Conservation (phyloP, 2,113 vertebrate species). For the Parotia lawesii region DNA sequence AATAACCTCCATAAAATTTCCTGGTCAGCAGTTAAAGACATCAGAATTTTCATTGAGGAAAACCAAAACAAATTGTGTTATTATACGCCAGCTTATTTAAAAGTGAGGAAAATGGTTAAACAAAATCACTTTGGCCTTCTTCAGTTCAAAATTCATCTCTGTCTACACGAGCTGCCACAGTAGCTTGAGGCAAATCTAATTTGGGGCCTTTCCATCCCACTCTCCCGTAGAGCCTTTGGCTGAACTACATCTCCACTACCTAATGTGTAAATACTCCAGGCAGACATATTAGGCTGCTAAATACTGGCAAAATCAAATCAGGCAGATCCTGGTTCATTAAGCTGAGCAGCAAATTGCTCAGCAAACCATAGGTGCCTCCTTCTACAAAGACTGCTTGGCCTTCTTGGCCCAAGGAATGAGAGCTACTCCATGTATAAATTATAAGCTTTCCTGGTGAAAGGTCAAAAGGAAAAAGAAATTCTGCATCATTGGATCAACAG, state of each 20-base stretch:
- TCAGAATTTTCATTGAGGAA: slow-evolving; percentile 12
- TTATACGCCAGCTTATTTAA: neutral
- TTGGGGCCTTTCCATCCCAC: slow-evolving; percentile 32
- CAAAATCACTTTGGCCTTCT: slow-evolving; percentile 25
- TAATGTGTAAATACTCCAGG: slow-evolving; percentile 5
- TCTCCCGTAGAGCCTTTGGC: slow-evolving; percentile 4
- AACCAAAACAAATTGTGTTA: slow-evolving; percentile 22
- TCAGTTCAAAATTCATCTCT: slow-evolving; percentile 9
- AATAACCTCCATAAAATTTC: slow-evolving; percentile 16
- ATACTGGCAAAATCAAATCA: slow-evolving; percentile 7
- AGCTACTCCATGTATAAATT: neutral
- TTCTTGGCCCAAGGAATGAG: neutral
- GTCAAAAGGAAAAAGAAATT: neutral
- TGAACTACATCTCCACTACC: slow-evolving; percentile 6
- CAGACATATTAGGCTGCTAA: neutral
- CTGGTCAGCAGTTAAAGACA: neutral
- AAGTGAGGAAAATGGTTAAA: slow-evolving; percentile 11
- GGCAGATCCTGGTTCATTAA: neutral
- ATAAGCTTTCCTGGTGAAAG: neutral
- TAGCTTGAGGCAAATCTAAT: slow-evolving; percentile 11
- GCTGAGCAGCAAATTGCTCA: neutral
- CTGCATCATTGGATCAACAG: neutral
- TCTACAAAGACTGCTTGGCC: neutral
- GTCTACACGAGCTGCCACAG: neutral
- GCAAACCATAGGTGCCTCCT: neutral